phyloP scores from a whole-genome alignment of 2,888 invertebrate genomes.

The Protodeltote pygarga region DNA sequence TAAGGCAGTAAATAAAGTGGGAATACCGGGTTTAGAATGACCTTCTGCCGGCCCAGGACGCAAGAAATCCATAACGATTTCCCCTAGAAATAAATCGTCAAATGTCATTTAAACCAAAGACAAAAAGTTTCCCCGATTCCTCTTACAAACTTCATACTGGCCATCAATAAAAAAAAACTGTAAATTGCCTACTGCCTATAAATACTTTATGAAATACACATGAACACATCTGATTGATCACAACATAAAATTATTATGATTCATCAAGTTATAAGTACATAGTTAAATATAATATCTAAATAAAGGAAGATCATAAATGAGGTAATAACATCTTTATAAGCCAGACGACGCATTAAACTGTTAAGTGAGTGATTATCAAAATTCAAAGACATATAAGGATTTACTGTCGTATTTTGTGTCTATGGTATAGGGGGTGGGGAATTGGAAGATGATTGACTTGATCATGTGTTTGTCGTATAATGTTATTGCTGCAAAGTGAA shows the following conservation, averaged over 20 bases:
- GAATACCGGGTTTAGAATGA: too few relatives aligned
- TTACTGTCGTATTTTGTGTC: constrained; percentile 6
- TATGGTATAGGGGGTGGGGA: not conserved
- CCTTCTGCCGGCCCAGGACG: too few relatives aligned
- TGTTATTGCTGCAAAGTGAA: too few relatives aligned
- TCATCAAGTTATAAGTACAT: constrained; percentile 46
- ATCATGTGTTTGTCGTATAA: not conserved
- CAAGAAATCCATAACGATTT: too few relatives aligned
- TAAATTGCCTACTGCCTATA: constrained; percentile 49
- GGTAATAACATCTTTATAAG: constrained; percentile 41
- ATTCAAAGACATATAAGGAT: constrained; percentile 19
- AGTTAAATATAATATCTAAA: constrained; percentile 38
- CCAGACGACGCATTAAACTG: constrained; percentile 12
- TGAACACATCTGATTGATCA: constrained; percentile 58
- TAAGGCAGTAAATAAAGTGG: too few relatives aligned
- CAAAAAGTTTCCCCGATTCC: too few relatives aligned
- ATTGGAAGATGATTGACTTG: constrained; percentile 4
- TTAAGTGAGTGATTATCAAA: constrained; percentile 31
- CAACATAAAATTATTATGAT: constrained; percentile 55
- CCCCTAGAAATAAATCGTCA: too few relatives aligned
- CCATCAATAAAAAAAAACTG: constrained; percentile 51
- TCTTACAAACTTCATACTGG: constrained; percentile 38
- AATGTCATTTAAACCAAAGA: too few relatives aligned
- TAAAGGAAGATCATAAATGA: constrained; percentile 48
- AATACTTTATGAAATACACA: constrained; percentile 58